phyloP scores from a whole-genome alignment of 2,113 vertebrate genomes.

The Lichenostomus cassidix region DNA sequence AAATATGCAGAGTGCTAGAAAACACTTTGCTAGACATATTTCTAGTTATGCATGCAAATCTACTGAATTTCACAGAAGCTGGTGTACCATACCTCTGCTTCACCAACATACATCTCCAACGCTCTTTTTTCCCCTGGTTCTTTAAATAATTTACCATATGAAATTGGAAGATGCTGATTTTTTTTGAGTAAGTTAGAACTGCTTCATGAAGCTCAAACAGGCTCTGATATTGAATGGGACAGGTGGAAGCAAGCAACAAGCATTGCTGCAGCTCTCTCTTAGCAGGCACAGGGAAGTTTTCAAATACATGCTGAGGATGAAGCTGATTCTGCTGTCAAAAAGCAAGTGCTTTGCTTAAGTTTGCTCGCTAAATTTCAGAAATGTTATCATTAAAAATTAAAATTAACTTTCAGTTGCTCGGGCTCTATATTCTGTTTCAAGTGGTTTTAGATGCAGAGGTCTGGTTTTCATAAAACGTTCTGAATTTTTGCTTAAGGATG shows the following conservation, averaged over 20 bases:
- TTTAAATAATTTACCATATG: neutral
- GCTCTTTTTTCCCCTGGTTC: neutral
- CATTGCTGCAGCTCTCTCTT: neutral
- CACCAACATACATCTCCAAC: neutral
- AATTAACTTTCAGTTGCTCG: neutral
- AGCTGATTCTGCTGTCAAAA: neutral
- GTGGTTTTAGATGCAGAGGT: neutral
- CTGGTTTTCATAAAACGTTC: neutral
- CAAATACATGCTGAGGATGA: neutral
- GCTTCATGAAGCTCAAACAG: neutral
- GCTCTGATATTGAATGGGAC: neutral
- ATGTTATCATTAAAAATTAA: neutral
- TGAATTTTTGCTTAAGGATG: neutral
- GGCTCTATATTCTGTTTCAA: neutral
- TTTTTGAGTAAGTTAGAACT: neutral
- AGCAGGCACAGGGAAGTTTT: neutral
- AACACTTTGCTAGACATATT: neutral
- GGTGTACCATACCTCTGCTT: neutral
- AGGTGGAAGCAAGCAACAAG: neutral
- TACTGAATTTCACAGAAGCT: neutral
- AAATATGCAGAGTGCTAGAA: neutral
- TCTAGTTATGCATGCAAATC: neutral
- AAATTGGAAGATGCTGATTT: neutral
- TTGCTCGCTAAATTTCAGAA: neutral
- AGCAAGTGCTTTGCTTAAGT: neutral